Base-by-base conservation (phyloP, 2,888 invertebrate species). In the Hemistola chrysoprasaria region DNA sequence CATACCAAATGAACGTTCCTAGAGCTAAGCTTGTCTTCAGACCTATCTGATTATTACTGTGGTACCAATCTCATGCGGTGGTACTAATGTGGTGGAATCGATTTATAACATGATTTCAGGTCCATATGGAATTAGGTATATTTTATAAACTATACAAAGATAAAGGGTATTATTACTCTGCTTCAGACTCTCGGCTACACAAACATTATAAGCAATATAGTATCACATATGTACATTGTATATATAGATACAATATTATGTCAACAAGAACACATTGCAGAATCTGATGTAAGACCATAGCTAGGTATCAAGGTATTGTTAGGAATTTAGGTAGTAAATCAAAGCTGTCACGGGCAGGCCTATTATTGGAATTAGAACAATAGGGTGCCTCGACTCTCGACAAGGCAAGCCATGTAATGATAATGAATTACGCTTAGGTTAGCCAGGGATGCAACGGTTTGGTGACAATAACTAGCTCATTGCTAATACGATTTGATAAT, bases 331-430 rank as follows among this genome's bases (percentile, higher is more conserved):
- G 33, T 41, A 40, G 55, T 64, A 62, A 65, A 66, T 61, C 61
- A 56, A 47, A 29, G n/a, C 27, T 46, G 53, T 50, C 42, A 51
- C 50, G 53, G 30, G 31, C 44, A 35, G 25, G 29, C 39, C 65
- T 53, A 61, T 64, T 64, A 66, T 61, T 52, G 49, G 56, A 52
- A 55, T 44, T 49, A 53, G 55, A 66, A 66, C 65, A 65, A 65
- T 65, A 49, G 59, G 28, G 37, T 34, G 40, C 47, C 34, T 36
- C 38, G 45, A 42, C 49, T 44, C 34, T 36, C 38, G 45, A 42
- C 49, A 47, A 45, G 25, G 38, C 38, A 22, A 38, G 26, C 29
- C 38, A 30, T 44, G 43, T 35, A 44, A 44, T 43, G 33, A 38
- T 39, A 44, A 34, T 35, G 34, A 39, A 34, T 39, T 44, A 8